Evolutionary conservation across 2,888 invertebrate genomes (phyloP).

Genomic region (Microplitis manilae): DNA sequence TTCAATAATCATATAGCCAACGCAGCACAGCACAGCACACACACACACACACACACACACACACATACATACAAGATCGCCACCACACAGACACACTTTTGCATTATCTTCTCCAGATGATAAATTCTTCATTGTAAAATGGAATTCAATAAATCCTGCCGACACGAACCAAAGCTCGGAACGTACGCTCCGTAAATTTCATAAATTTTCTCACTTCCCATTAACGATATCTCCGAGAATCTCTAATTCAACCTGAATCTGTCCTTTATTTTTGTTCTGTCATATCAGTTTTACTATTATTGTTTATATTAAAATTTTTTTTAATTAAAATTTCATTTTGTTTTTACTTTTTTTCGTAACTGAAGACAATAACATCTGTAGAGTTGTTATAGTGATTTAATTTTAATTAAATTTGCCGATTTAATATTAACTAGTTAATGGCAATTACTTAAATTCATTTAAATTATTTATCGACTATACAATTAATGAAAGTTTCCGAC

Average conservation of each 20-base stretch:
- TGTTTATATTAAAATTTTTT: not conserved
- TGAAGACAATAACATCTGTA: too few relatives aligned
- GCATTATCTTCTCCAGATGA: constrained; percentile 19
- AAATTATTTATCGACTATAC: too few relatives aligned
- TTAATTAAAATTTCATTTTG: too few relatives aligned
- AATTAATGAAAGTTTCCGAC: too few relatives aligned
- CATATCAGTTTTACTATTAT: not conserved
- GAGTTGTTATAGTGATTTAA: too few relatives aligned
- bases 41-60: too few relatives aligned
- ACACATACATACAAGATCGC: not conserved
- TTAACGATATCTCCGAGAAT: constrained; percentile 22
- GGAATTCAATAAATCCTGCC: constrained; percentile 31
- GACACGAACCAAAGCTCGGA: constrained; percentile 28
- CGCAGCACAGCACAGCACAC: not conserved
- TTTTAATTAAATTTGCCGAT: too few relatives aligned
- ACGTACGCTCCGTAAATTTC: constrained; percentile 28
- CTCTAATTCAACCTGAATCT: constrained; percentile 2
- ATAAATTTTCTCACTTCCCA: constrained; percentile 26
- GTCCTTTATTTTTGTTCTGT: not conserved
- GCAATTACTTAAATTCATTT: too few relatives aligned
- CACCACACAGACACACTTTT: not conserved
- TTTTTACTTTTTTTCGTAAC: too few relatives aligned
- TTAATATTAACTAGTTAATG: too few relatives aligned
- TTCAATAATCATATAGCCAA: constrained; percentile 7
- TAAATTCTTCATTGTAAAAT: constrained; percentile 32